phyloP scores from a whole-genome alignment of 1,140 invertebrate genomes.

The Triops cancriformis region DNA sequence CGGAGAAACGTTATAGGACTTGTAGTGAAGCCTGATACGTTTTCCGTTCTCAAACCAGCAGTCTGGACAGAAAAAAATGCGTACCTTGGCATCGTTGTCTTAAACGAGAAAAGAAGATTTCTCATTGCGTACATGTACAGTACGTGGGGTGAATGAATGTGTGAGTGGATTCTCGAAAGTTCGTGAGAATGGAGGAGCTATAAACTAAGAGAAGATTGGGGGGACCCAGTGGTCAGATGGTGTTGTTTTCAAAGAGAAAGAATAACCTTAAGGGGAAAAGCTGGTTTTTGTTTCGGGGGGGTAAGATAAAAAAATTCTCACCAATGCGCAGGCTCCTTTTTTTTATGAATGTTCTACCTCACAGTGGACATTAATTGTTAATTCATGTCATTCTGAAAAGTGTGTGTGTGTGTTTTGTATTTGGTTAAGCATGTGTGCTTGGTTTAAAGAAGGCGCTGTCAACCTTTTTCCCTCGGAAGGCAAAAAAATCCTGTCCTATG shows the following conservation, averaged over 20 bases:
- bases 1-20: not conserved
- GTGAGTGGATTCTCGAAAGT: not conserved
- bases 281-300: not conserved
- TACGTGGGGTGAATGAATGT: too few relatives aligned
- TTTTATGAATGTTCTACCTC: not conserved
- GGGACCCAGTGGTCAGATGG: not conserved
- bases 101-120: too few relatives aligned
- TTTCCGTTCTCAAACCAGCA: slow-evolving; percentile 10
- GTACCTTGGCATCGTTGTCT: not conserved
- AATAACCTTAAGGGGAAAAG: not conserved
- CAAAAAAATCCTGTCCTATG: not conserved
- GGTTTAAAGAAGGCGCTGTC: not conserved
- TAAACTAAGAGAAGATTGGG: not conserved
- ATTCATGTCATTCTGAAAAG: not conserved
- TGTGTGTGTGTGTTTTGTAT: not conserved
- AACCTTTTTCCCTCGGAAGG: not conserved
- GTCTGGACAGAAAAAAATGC: slow-evolving; percentile 2
- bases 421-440: not conserved
- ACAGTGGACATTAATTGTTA: slow-evolving; percentile 6
- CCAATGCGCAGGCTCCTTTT: not conserved
- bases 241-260: not conserved
- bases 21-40: not conserved
- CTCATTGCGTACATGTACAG: too few relatives aligned
- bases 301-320: not conserved
- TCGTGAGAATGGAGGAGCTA: not conserved